These are phyloP conservation scores for Sepioteuthis lessoniana DNA, from an alignment of 2,888 invertebrate species.

Conservation along the genomic window DNA sequence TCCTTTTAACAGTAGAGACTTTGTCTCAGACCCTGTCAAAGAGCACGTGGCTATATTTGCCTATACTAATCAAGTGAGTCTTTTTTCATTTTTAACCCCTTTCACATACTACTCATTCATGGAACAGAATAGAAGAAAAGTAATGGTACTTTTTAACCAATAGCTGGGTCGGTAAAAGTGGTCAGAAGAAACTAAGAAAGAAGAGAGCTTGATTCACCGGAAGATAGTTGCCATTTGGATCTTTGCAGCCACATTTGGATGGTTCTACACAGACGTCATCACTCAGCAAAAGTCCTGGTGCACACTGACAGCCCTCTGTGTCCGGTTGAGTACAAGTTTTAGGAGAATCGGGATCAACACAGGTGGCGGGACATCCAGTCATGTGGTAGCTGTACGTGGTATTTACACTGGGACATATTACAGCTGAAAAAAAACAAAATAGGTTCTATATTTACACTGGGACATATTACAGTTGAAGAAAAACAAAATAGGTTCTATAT, in stretches of 20 bases:
- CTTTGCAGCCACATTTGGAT: slow-evolving; percentile 53
- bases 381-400: slow-evolving; percentile 50
- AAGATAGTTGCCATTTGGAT: slow-evolving; percentile 50
- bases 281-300: slow-evolving; percentile 53
- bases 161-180: too few relatives aligned
- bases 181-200: too few relatives aligned
- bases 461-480: slow-evolving; percentile 53
- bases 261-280: slow-evolving; percentile 51
- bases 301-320: slow-evolving; percentile 54
- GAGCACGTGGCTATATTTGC: too few relatives aligned
- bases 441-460: slow-evolving; percentile 37
- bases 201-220: slow-evolving; percentile 50
- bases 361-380: slow-evolving; percentile 53
- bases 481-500: slow-evolving; percentile 47
- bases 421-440: slow-evolving; percentile 51
- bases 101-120: too few relatives aligned
- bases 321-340: slow-evolving; percentile 50
- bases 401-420: slow-evolving; percentile 52
- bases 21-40: too few relatives aligned
- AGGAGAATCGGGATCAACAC: slow-evolving; percentile 50
- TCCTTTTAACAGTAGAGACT: too few relatives aligned
- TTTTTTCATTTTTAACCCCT: too few relatives aligned
- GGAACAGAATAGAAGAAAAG: too few relatives aligned
- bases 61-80: too few relatives aligned
- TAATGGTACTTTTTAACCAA: too few relatives aligned